Evolutionary conservation across 2,797 vertebrate species (phyloP), one percentile per base, ranked within the genome.

Genomic region (Columba guinea): DNA sequence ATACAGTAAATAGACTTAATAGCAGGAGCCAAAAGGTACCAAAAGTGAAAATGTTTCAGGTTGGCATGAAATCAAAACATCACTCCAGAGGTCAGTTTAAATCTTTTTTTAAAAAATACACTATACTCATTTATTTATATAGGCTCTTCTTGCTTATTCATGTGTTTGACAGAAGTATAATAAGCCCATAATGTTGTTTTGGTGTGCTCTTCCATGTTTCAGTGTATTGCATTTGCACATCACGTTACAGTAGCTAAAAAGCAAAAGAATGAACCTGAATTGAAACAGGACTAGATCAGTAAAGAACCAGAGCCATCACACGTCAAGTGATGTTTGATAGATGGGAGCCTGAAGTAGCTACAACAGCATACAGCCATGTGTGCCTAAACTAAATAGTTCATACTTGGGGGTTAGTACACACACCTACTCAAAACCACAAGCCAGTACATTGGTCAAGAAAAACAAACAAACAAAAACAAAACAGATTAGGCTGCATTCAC

Each of bases 31-130:
- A 94, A 92, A 83, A 24, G 9, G 21, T 85, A 79, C 34, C 78
- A 92, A 46, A 94, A 92, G 86, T 48, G 8, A 94, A 95, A 88
- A 71, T 73, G 91, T 51, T 91, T 89, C 63, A 89, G 20, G 24
- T 14, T 89, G 68, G 82, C 78, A 95, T 46, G 8, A 90, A 93
- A 84, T 46, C 44, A 93, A 56, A 85, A 65, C n/a, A 84, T 22
- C 24, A 60, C 26, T 83, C 46, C 56, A 48, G 32, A 41, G 90
- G 41, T 68, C 83, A 74, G 37, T 81, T 93, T 39, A 81, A 90
- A 67, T 32, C 4, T 65, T 49, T 84, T 17, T 48, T 35, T 7
- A 68, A 84, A 84, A 93, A 85, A 70, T n/a, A 71, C 13, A 32
- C 44, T 3, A 76, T 44, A 60, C 32, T 55, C 10, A 65, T 32